Conservation (phyloP, 2,888 invertebrate genomes). For the Mellilla xanthometata region DNA sequence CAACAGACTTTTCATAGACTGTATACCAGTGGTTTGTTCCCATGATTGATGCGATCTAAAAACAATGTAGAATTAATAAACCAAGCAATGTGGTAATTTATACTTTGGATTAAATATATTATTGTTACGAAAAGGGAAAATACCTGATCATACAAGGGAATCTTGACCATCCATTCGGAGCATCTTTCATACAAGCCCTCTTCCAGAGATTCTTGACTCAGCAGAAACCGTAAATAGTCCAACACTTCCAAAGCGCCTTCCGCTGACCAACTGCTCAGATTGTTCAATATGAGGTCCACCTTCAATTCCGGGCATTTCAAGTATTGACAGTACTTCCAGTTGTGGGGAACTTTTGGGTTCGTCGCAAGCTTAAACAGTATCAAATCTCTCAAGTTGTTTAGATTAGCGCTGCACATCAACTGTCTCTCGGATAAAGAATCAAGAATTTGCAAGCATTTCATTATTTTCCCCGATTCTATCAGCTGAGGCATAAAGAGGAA, state of each 20-base stretch:
- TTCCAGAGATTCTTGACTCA: conserved; percentile 64
- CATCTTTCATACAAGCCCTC: conserved; percentile 70
- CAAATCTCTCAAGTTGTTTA: conserved; percentile 82
- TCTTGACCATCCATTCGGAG: conserved; percentile 82
- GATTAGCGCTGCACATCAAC: conserved; percentile 70
- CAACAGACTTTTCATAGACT: conserved; percentile 79
- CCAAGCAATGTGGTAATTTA: no score
- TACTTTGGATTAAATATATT: no score
- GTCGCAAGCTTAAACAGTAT: conserved; percentile 83
- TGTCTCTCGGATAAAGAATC: conserved; percentile 83
- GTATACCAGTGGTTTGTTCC: conserved; percentile 83
- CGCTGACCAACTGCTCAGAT: conserved; percentile 80
- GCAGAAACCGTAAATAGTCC: conserved; percentile 70
- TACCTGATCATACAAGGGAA: conserved; percentile 85
- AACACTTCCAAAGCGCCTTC: conserved; percentile 79
- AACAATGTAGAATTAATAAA: conserved; percentile 17
- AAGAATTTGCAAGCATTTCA: conserved; percentile 78
- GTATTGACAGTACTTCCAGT: conserved; percentile 77
- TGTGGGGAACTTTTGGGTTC: conserved; percentile 67
- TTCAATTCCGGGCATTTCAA: conserved; percentile 77
- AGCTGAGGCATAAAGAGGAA: conserved; percentile 75
- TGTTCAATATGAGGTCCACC: conserved; percentile 76
- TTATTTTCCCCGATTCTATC: conserved; percentile 68
- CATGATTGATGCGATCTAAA: conserved; percentile 81
- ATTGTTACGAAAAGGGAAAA: no score